phyloP scores from a whole-genome alignment of 2,113 vertebrate species.

The Pteronura brasiliensis region DNA sequence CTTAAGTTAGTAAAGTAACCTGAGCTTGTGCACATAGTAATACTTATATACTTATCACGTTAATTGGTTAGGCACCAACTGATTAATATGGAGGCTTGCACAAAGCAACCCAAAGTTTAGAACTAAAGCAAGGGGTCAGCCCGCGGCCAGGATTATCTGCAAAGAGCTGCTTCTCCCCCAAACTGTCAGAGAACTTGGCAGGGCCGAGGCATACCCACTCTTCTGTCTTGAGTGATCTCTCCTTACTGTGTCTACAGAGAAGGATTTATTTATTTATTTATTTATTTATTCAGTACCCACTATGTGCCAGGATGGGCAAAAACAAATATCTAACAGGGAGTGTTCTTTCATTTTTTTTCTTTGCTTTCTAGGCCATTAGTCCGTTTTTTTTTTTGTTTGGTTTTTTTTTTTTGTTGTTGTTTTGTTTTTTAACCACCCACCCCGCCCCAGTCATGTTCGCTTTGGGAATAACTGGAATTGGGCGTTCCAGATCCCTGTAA shows the following conservation, averaged over 20 bases:
- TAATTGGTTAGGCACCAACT: not conserved
- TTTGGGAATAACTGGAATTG: not conserved
- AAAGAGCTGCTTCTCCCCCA: not conserved
- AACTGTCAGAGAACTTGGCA: not conserved
- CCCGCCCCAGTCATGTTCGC: not conserved
- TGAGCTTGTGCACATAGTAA: not conserved
- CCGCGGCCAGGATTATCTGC: not conserved
- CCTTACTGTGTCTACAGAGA: not conserved
- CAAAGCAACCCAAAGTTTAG: not conserved
- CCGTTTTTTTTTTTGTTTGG: not conserved
- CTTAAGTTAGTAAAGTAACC: not conserved
- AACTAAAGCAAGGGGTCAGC: not conserved
- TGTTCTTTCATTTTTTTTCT: not conserved
- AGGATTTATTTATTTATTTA: not conserved
- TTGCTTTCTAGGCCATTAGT: not conserved
- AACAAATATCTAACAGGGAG: not conserved
- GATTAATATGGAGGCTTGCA: not conserved
- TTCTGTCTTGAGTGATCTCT: not conserved
- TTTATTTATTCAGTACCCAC: not conserved
- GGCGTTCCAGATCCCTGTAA: not conserved
- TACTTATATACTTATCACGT: not conserved
- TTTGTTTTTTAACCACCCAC: too few relatives aligned
- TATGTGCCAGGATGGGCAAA: not conserved
- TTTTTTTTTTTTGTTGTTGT: not conserved
- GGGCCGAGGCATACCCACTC: too few relatives aligned